Evolutionary conservation across 2,888 invertebrate species (phyloP), one percentile per base, ranked within the genome.

Genomic region (Dryobota labecula): DNA sequence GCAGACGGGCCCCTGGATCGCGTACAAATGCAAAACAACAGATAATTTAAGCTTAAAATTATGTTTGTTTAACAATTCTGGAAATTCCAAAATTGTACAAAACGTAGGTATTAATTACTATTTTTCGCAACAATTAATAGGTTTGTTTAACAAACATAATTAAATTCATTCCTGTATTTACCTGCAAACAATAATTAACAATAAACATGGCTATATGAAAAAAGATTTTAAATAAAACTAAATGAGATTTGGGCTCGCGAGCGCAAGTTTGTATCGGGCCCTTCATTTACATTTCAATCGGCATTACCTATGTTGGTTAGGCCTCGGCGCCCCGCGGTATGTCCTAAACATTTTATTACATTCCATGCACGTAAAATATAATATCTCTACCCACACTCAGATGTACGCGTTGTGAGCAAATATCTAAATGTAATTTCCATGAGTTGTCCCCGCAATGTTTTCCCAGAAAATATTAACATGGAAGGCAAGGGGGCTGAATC

Each of bases 371-470:
- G 95, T 96, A 96, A 95, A 95, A 95, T 95, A 95, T 96, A 96
- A 95, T 96, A 95, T 95, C 94, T 92, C 93, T 91, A 93, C 95
- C 93, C 95, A 91, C 93, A 94, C 93, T 93, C 93, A 90, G 91
- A 91, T 89, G 93, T 94, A 95, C 94, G 93, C 94, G 93, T 90
- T 90, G 92, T 93, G 94, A 94, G 92, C 95, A 95, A 96, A 95
- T 95, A 96, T 95, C 95, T 94, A 95, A 95, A 96, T 95, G 95
- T 95, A 95, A 95, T 96, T 96, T 96, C 95, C 95, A 95, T 96
- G 94, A 94, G 94, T 94, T 94, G 95, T 95, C 95, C 95, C 95
- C 94, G 94, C 95, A 95, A 95, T 95, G 95, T 96, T 95, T 96
- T 94, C 93, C 94, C 94, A 94, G 93, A 95, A 95, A 95, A 96